Percentiles rank a stretch among this genome's conserved stretches.
Conservation (phyloP, 2,113 vertebrate genomes). For the Copsychus sechellarum region DNA sequence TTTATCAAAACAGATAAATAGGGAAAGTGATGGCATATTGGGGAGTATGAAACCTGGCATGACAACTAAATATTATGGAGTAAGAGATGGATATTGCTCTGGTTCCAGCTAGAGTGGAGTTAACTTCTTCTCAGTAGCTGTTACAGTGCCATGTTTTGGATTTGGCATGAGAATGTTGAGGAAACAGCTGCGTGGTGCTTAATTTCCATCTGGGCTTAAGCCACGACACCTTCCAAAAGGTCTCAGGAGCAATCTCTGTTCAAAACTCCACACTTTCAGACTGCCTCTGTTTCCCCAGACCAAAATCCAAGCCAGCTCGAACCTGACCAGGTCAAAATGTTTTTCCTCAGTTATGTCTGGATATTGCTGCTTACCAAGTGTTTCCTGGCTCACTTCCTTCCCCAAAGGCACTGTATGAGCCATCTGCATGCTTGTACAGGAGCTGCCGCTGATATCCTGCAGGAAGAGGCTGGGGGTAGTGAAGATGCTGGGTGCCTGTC, state of each 20-base stretch:
- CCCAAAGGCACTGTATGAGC: slow-evolving; percentile 88
- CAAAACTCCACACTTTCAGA: background rate
- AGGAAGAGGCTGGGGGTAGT: background rate
- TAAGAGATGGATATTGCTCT: background rate
- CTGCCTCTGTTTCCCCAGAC: background rate
- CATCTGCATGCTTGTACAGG: slow-evolving; percentile 78
- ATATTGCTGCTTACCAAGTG: slow-evolving; percentile 80
- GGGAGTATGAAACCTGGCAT: background rate
- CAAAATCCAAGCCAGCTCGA: background rate
- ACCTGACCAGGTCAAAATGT: background rate
- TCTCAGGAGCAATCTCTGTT: background rate
- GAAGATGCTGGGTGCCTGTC: background rate
- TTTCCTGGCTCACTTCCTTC: slow-evolving; percentile 72
- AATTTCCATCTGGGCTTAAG: background rate
- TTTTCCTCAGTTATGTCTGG: background rate
- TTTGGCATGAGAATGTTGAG: background rate
- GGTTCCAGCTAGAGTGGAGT: background rate
- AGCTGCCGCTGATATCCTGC: slow-evolving; percentile 87
- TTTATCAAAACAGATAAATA: background rate
- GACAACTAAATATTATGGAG: background rate
- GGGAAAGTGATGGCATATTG: background rate
- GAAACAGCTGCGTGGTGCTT: accelerated
- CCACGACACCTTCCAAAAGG: background rate
- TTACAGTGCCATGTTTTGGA: background rate
- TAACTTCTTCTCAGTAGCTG: background rate